A percentile compares a stretch with the other conserved stretches of the same genome.
Evolutionary conservation across 2,888 invertebrate genomes (phyloP).

Genomic region (Cephus runcator): DNA sequence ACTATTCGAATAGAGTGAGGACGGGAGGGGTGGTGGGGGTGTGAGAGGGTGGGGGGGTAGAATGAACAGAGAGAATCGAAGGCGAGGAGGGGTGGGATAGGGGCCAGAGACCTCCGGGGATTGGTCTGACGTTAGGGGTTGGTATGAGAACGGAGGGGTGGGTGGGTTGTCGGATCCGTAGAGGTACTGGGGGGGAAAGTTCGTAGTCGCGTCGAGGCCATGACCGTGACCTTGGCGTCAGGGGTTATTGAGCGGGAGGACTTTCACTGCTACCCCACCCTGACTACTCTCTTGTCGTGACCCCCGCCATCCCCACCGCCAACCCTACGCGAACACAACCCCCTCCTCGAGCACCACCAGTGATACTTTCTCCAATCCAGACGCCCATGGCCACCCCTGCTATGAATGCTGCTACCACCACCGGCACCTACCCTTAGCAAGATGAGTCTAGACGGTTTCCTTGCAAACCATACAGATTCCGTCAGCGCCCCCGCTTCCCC

Average conservation of each 20-base stretch:
- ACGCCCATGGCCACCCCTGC: slow-evolving; percentile 25
- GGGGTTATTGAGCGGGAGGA: slow-evolving; percentile 61
- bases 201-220: slow-evolving; percentile 37
- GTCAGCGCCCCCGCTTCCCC: slow-evolving; percentile 29
- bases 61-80: not conserved
- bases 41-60: not conserved
- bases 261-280: slow-evolving; percentile 51
- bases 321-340: slow-evolving; percentile 35
- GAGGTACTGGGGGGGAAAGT: not conserved
- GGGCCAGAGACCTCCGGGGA: not conserved
- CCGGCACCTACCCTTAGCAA: slow-evolving; percentile 34
- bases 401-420: slow-evolving; percentile 15
- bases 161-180: slow-evolving; percentile 1
- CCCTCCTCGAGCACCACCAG: slow-evolving; percentile 6
- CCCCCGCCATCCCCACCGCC: slow-evolving; percentile 46
- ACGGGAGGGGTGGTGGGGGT: not conserved
- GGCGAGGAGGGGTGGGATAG: not conserved
- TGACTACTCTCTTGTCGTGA: not conserved
- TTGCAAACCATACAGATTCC: slow-evolving; percentile 52
- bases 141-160: slow-evolving; percentile 20
- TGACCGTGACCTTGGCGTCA: slow-evolving; percentile 61
- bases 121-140: slow-evolving; percentile 15
- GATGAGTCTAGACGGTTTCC: slow-evolving; percentile 54
- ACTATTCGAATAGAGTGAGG: not conserved
- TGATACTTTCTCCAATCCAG: slow-evolving; percentile 37